phyloP scores from a whole-genome alignment of 2,113 vertebrate genomes.

The Muscicapa adusta region DNA sequence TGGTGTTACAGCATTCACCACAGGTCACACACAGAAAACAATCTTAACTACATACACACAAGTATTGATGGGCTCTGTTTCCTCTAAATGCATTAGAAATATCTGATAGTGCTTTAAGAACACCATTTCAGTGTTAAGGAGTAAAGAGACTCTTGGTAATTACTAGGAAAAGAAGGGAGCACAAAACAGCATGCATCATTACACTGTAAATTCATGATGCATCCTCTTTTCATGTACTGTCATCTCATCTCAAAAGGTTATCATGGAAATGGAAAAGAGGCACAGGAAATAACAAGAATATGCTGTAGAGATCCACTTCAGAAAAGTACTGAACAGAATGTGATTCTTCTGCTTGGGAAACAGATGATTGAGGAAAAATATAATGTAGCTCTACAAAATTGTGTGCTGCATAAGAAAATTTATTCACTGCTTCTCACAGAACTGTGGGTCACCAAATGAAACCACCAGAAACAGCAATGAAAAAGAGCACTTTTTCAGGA shows the following conservation, averaged over 20 bases:
- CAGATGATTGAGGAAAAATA: neutral
- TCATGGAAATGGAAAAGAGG: neutral
- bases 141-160: neutral
- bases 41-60: neutral
- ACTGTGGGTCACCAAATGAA: neutral
- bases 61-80: neutral
- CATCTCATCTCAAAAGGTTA: neutral
- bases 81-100: neutral
- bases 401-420: neutral
- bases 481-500: neutral
- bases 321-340: neutral
- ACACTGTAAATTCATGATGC: neutral
- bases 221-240: neutral
- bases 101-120: neutral
- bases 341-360: neutral
- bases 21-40: neutral
- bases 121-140: neutral
- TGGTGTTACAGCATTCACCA: neutral
- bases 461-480: neutral
- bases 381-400: neutral
- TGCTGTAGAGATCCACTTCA: neutral
- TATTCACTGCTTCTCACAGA: neutral
- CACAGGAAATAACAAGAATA: constrained; percentile 1
- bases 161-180: neutral
- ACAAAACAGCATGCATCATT: neutral